These are phyloP conservation scores for Aphidoletes aphidimyza DNA, from an alignment of 2,888 invertebrate genomes.

Conservation along the genomic window DNA sequence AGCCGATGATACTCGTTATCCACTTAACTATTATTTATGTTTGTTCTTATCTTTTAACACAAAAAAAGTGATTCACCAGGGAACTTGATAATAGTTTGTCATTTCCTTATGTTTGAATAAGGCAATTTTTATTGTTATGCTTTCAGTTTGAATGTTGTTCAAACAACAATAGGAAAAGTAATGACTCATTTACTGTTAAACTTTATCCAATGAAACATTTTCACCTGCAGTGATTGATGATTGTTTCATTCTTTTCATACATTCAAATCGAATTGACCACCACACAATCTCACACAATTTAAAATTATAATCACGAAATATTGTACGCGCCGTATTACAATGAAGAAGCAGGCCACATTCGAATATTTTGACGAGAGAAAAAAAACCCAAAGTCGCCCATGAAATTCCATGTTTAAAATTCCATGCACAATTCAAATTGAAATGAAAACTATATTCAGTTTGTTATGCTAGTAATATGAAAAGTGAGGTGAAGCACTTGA, in stretches of 20 bases:
- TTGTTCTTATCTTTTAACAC: neutral
- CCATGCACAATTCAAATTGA: too few relatives aligned
- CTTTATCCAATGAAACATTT: neutral
- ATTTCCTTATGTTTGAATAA: neutral
- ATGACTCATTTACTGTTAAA: constrained; percentile 4
- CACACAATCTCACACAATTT: neutral
- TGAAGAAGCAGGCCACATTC: too few relatives aligned
- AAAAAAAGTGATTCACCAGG: neutral
- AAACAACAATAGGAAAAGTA: neutral
- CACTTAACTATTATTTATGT: neutral
- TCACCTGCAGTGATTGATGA: neutral
- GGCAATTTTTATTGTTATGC: neutral
- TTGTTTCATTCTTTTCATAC: neutral
- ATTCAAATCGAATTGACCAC: neutral
- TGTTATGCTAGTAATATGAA: too few relatives aligned
- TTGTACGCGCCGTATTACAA: neutral
- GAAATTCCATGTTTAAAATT: neutral
- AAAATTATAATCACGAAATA: neutral
- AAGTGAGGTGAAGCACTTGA: too few relatives aligned
- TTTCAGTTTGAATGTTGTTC: neutral
- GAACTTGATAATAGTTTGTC: neutral
- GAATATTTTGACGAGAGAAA: too few relatives aligned
- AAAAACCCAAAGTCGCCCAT: too few relatives aligned
- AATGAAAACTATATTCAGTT: too few relatives aligned
- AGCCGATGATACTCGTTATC: too few relatives aligned